Conservation (phyloP, 2,797 vertebrate species). For the Neosilurus mollespiculum region DNA sequence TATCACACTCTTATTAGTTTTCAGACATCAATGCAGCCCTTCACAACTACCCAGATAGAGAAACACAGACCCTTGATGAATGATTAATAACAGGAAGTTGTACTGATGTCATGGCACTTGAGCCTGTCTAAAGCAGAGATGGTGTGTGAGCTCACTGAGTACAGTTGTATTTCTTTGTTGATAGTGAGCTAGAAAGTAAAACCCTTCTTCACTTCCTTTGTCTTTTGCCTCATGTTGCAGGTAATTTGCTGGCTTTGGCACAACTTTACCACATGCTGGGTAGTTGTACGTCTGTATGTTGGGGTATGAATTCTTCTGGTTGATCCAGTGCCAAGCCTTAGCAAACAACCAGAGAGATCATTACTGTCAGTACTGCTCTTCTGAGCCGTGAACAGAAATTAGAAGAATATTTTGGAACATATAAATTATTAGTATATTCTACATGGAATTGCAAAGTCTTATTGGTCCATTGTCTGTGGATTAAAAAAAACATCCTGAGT, state of each 20-base stretch:
- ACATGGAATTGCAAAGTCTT: too few species aligned
- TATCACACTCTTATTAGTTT: background rate
- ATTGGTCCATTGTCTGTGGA: too few species aligned
- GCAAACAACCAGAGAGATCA: background rate
- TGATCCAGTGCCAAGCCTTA: background rate
- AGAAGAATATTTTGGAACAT: background rate
- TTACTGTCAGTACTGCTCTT: background rate
- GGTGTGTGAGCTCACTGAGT: constrained; percentile 1
- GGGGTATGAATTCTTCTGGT: background rate
- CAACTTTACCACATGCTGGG: background rate
- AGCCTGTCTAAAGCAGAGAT: constrained; percentile 1
- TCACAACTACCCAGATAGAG: background rate
- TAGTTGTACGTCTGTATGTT: background rate
- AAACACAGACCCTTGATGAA: background rate
- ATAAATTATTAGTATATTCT: too few species aligned
- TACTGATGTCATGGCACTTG: background rate
- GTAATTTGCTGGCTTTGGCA: background rate
- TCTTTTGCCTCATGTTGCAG: background rate
- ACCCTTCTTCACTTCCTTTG: background rate
- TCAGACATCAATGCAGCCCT: background rate
- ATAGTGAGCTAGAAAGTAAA: background rate
- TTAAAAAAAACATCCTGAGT: too few species aligned
- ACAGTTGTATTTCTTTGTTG: background rate
- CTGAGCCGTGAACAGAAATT: background rate
- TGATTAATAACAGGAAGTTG: constrained; percentile 7